phyloP scores from a whole-genome alignment of 2,888 invertebrate species.

The Ernsta delagoae region DNA sequence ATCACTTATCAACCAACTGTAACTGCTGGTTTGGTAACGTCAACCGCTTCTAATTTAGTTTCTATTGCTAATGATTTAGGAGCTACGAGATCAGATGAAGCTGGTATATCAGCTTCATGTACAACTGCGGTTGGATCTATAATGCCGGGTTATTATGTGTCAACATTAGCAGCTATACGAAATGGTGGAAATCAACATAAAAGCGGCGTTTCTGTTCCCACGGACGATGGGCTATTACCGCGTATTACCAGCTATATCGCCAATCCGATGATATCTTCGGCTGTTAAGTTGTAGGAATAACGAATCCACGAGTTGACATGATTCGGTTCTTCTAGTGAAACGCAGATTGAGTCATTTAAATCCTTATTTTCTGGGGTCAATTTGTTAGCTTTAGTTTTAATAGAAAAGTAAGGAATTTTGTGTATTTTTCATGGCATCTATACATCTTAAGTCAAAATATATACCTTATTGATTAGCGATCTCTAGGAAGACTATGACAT shows the following conservation, averaged over 20 bases:
- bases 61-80: conserved; percentile 13
- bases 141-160: conserved; percentile 42
- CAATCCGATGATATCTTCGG: conserved; percentile 43
- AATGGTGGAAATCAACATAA: conserved; percentile 42
- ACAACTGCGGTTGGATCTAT: conserved; percentile 28
- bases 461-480: too few species aligned
- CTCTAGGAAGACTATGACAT: too few species aligned
- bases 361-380: too few species aligned
- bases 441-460: too few species aligned
- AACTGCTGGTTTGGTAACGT: conserved; percentile 9
- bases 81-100: background rate
- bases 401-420: too few species aligned
- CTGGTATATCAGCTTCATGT: background rate
- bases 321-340: conserved; percentile 7
- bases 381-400: too few species aligned
- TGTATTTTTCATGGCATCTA: too few species aligned
- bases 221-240: conserved; percentile 44
- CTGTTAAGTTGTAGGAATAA: conserved; percentile 14
- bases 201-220: conserved; percentile 43
- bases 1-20: conserved; percentile 36
- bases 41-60: conserved; percentile 4
- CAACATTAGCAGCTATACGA: conserved; percentile 44
- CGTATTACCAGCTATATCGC: conserved; percentile 43
- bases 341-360: background rate
- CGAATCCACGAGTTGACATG: background rate